Base-by-base conservation (phyloP, 2,888 invertebrate species). In the Notodonta dromedarius region DNA sequence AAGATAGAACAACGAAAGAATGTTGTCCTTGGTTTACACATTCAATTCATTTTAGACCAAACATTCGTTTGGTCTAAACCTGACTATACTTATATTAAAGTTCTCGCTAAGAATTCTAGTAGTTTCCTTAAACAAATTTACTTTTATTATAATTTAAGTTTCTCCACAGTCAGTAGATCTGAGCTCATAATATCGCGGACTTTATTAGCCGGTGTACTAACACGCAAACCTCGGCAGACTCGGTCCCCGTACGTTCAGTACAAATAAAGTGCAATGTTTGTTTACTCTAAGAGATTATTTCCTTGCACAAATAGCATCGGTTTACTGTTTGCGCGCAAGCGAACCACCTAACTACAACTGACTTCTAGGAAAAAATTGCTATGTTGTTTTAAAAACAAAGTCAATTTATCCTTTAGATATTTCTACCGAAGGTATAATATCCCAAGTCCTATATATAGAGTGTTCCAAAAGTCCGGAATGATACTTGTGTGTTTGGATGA, bases 221-320 rank as follows among this genome's bases (percentile, higher is more conserved):
- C 50, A 50, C 50, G 50, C 50, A 16, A 50, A 16, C 16, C 62
- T 16, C 44, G 57, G 50, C 40, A 32, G 74, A 83, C 77, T 82
- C 85, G 62, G 72, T 57, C 77, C 84, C 85, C 83, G 87, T 86
- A 79, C 79, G 79, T 68, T 78, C 74, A 77, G 77, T 84, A 78
- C 82, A 81, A 85, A 88, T 87, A 88, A 88, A 88, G 83, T 87
- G 89, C 87, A 87, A 80, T 74, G 78, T 79, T 83, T 88, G 85
- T 90, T 90, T 90, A 84, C 84, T 85, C 76, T 81, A 78, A 85
- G 81, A 89, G 89, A 91, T 90, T 90, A 90, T 89, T 89, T 89
- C 82, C 88, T 85, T 84, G 85, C 75, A 78, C 86, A 88, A 85
- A 88, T 85, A 79, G 80, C 80, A 86, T 87, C 83, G 74, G 83